Base-by-base conservation (phyloP, 2,888 invertebrate genomes). In the Empis livida region DNA sequence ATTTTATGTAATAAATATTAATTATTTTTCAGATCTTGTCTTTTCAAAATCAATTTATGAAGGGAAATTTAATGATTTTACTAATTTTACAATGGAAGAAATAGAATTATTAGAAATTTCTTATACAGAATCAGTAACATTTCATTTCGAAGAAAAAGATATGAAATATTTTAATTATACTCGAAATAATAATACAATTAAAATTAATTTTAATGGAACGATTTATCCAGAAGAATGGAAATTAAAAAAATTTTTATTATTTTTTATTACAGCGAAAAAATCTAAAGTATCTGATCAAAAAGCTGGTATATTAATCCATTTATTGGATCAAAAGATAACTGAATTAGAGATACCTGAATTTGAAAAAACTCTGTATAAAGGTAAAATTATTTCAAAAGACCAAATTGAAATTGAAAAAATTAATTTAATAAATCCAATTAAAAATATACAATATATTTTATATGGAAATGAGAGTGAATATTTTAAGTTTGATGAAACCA, bases 331-430 rank as follows among this genome's bases (percentile, higher is more conserved):
- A 11, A 31, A n/a, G n/a, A n/a, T n/a, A n/a, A n/a, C n/a, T n/a
- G n/a, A 37, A 10, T 16, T 43, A 35, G 16, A 10, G 10, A 41
- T 45, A 16, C 53, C 52, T 23, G 46, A 53, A 30, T 58, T 58
- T 49, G 54, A 56, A 27, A 49, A 55, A 42, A 44, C 53, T 1
- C 16, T 54, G 2, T 59, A 58, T 43, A 40, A 49, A 16, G 57
- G 56, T 9, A 46, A 45, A 13, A 11, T 57, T 1, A 54, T 49
- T n/a, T 48, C 47, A 32, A 45, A 47, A 30, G 43, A 51, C 44
- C 44, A 43, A 5, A 43, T 57, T 35, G 27, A 46, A 8, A n/a
- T 57, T 27, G 55, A 52, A 44, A 45, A 47, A 11, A 51, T 59
- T 13, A 10, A 35, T 17, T 48, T 59, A 23, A 47, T 44, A 37